These are phyloP conservation scores for Drosophila ohnishii DNA, from an alignment of 1,140 invertebrate genomes.

Conservation along the genomic window DNA sequence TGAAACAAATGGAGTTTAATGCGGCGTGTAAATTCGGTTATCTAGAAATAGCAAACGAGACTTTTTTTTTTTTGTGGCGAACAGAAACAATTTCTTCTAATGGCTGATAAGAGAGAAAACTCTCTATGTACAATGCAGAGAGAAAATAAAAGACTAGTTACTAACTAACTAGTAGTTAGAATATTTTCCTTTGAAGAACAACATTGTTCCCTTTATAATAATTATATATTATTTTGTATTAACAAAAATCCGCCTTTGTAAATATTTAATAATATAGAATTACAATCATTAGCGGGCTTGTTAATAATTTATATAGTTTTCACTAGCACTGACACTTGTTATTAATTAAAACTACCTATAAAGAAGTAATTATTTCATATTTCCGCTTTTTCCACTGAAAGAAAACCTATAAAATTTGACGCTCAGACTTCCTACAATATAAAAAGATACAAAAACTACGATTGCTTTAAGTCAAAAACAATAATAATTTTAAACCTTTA, in stretches of 20 bases:
- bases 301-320: neutral
- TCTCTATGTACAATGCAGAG: neutral
- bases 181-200: too few species aligned
- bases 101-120: conserved; percentile 31
- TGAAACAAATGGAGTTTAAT: conserved; percentile 49
- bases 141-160: neutral
- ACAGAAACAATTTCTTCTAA: conserved; percentile 25
- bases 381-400: too few species aligned
- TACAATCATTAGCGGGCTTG: neutral
- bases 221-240: neutral
- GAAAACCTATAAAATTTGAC: neutral
- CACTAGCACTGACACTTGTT: neutral
- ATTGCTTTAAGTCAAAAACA: neutral
- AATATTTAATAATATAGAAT: neutral
- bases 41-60: conserved; percentile 18
- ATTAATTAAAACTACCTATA: neutral
- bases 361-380: too few species aligned
- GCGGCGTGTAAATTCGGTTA: conserved; percentile 46
- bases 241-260: neutral
- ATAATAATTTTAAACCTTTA: neutral
- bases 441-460: neutral
- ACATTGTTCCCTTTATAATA: neutral
- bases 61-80: neutral
- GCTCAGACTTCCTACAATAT: neutral
- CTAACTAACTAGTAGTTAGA: too few species aligned